Conservation (phyloP, 2,113 vertebrate species). For the Macquaria australasica region DNA sequence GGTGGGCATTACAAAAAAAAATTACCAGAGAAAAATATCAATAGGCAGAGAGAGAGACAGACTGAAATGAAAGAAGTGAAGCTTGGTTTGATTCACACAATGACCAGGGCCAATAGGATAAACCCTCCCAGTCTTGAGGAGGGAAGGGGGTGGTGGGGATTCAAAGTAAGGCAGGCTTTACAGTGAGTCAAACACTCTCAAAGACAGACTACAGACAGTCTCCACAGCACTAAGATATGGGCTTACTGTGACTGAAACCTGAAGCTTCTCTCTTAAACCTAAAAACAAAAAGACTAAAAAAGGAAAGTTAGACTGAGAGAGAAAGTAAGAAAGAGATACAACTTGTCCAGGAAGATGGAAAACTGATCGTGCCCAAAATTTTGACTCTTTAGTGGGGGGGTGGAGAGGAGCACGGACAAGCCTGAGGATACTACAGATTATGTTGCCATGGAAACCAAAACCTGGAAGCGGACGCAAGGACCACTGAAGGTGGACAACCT, state of each 20-base stretch:
- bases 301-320: constrained; percentile 19
- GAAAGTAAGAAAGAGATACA: constrained; percentile 24
- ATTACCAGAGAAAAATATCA: constrained; percentile 39
- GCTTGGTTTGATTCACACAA: constrained; percentile 83
- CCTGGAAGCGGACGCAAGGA: constrained; percentile 76
- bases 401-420: constrained; percentile 51
- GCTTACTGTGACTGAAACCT: constrained; percentile 51
- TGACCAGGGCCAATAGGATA: constrained; percentile 88
- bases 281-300: constrained; percentile 9
- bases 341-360: constrained; percentile 39
- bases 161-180: constrained; percentile 78
- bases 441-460: constrained; percentile 85
- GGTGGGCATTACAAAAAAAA: constrained; percentile 8
- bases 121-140: constrained; percentile 83
- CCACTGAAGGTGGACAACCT: constrained; percentile 73
- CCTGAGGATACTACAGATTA: constrained; percentile 78
- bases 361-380: constrained; percentile 39
- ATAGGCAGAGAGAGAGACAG: constrained; percentile 34
- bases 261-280: constrained; percentile 38
- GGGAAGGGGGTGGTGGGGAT: constrained; percentile 81
- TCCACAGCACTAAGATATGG: constrained; percentile 50
- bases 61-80: constrained; percentile 59
- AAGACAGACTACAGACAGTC: constrained; percentile 71
- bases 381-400: constrained; percentile 23
- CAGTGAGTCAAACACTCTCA: constrained; percentile 69